phyloP scores from a whole-genome alignment of 2,888 invertebrate species.

The Acleris emargana region DNA sequence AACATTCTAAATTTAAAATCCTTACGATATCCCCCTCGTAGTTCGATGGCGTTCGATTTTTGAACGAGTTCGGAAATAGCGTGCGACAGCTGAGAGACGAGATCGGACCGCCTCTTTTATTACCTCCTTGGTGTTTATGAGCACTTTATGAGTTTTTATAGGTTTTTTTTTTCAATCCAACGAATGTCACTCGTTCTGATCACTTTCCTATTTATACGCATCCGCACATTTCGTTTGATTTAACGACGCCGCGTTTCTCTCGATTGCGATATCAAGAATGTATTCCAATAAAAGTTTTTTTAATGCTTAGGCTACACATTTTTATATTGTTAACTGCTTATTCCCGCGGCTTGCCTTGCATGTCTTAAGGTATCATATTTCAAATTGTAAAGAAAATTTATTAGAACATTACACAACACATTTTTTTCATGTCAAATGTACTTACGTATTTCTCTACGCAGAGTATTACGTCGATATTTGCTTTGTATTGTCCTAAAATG shows the following conservation, averaged over 20 bases:
- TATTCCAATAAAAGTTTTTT: constrained; percentile 26
- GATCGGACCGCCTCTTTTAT: constrained; percentile 76
- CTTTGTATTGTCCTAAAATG: no score
- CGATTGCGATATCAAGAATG: constrained; percentile 30
- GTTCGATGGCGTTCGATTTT: constrained; percentile 80
- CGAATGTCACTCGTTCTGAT: constrained; percentile 63
- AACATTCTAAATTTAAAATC: constrained; percentile 69
- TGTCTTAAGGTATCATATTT: no score
- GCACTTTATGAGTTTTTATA: constrained; percentile 82
- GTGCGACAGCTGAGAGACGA: constrained; percentile 81
- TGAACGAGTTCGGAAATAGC: constrained; percentile 79
- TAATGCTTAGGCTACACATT: neutral
- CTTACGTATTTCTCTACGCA: no score
- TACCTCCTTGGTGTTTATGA: constrained; percentile 81
- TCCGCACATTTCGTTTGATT: constrained; percentile 55
- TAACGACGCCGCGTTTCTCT: constrained; percentile 22
- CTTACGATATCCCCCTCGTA: constrained; percentile 66
- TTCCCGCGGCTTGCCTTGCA: no score
- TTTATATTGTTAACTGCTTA: neutral
- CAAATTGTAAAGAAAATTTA: no score
- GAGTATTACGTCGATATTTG: no score
- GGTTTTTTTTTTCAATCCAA: constrained; percentile 74
- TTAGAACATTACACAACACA: no score
- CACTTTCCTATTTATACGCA: constrained; percentile 61
- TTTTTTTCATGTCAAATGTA: no score